phyloP scores from a whole-genome alignment of 1,140 invertebrate genomes.

The Lasioglossum albipes region DNA sequence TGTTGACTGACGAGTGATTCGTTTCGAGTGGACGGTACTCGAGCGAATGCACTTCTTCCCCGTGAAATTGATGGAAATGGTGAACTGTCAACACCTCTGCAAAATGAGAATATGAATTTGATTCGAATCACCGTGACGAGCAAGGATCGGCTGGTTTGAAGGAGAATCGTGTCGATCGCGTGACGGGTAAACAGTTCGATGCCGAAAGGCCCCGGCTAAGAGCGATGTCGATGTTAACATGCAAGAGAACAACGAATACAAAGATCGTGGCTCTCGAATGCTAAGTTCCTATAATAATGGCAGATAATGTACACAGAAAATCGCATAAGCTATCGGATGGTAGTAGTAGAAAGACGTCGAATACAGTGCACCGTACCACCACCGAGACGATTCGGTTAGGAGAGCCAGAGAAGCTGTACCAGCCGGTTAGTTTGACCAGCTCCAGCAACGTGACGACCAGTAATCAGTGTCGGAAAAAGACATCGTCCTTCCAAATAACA shows the following conservation, averaged over 20 bases:
- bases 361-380: conserved; percentile 87
- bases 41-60: conserved; percentile 50
- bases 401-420: conserved; percentile 81
- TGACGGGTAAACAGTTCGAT: not conserved
- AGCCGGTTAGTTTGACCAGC: conserved; percentile 62
- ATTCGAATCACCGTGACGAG: not conserved
- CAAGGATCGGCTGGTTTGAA: conserved; percentile 18
- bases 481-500: conserved; percentile 95
- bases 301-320: conserved; percentile 77
- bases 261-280: conserved; percentile 56
- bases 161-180: not conserved
- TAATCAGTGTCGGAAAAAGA: conserved; percentile 84
- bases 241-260: conserved; percentile 57
- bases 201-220: conserved; percentile 31
- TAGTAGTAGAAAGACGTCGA: conserved; percentile 72
- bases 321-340: conserved; percentile 72
- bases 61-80: conserved; percentile 65
- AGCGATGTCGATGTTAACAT: conserved; percentile 64
- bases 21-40: conserved; percentile 46
- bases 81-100: conserved; percentile 71
- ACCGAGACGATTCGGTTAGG: conserved; percentile 88
- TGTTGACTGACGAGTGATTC: not conserved
- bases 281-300: conserved; percentile 71
- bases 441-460: conserved; percentile 62
- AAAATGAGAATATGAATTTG: conserved; percentile 58